Percentiles rank a stretch among this genome's conserved stretches.
phyloP scores from a whole-genome alignment of 92 coral and sea anemone species.

The Meandrina meandrites region DNA sequence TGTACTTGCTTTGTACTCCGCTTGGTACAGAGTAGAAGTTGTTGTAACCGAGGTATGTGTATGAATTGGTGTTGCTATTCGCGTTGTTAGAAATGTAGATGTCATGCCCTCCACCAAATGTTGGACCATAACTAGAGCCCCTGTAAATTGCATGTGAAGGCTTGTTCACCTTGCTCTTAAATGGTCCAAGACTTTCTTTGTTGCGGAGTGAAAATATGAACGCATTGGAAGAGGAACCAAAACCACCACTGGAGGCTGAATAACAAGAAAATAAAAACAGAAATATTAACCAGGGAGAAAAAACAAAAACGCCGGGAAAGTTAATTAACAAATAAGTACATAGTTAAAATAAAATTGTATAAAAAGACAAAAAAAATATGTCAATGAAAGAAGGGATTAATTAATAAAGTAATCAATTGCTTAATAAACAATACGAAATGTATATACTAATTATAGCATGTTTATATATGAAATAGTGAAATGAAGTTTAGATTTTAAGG shows the following conservation, averaged over 20 bases:
- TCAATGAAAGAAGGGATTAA: too few relatives aligned
- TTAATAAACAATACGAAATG: too few relatives aligned
- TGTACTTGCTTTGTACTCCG: not conserved
- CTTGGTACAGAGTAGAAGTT: not conserved
- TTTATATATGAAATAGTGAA: too few relatives aligned
- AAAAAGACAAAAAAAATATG: too few relatives aligned
- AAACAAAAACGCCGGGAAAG: too few relatives aligned
- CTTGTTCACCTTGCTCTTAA: not conserved
- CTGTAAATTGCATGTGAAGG: not conserved
- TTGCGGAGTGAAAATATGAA: not conserved
- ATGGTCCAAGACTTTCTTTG: conserved; percentile 3
- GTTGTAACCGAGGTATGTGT: not conserved
- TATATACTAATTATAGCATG: too few relatives aligned
- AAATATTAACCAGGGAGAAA: not conserved
- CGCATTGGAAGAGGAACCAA: not conserved
- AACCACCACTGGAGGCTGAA: not conserved
- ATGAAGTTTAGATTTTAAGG: too few relatives aligned
- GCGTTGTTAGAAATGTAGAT: not conserved
- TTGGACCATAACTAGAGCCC: not conserved
- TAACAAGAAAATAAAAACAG: not conserved
- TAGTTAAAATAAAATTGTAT: too few relatives aligned
- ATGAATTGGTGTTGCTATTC: not conserved
- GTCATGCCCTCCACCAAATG: not conserved
- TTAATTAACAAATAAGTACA: too few relatives aligned
- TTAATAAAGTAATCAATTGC: too few relatives aligned